These are phyloP conservation scores for Muscicapa comitata DNA, from an alignment of 2,797 vertebrate genomes.

Conservation along the genomic window DNA sequence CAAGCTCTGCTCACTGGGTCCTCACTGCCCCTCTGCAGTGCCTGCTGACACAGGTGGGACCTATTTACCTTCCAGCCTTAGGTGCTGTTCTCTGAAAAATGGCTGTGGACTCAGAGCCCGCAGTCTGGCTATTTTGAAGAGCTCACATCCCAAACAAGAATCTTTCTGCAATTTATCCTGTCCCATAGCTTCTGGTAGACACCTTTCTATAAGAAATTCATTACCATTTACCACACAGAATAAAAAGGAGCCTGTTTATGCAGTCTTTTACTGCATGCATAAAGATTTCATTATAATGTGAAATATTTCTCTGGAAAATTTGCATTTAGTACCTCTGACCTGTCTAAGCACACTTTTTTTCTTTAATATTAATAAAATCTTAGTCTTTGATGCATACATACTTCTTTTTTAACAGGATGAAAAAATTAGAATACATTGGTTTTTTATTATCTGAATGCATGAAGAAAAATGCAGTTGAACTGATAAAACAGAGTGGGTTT, in stretches of 20 bases:
- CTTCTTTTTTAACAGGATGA: neutral
- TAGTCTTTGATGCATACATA: neutral
- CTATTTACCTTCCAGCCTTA: neutral
- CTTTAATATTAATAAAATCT: neutral
- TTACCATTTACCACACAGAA: neutral
- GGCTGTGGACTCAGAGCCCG: rapidly evolving
- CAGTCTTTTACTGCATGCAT: neutral
- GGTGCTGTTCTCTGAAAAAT: neutral
- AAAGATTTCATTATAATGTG: neutral
- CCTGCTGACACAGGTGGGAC: neutral
- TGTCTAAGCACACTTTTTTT: neutral
- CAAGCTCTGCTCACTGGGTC: neutral
- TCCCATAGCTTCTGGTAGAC: neutral
- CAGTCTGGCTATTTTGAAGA: neutral
- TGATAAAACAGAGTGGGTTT: neutral
- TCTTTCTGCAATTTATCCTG: neutral
- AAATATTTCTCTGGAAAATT: neutral
- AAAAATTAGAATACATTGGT: neutral
- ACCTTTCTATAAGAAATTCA: neutral
- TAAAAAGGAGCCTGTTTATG: neutral
- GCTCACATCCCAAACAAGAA: neutral
- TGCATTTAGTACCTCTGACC: neutral
- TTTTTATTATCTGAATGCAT: neutral
- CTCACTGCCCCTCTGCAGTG: neutral
- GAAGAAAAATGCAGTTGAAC: neutral